These are phyloP conservation scores for Cirrhinus mrigala DNA, from an alignment of 2,797 vertebrate species.

Conservation along the genomic window DNA sequence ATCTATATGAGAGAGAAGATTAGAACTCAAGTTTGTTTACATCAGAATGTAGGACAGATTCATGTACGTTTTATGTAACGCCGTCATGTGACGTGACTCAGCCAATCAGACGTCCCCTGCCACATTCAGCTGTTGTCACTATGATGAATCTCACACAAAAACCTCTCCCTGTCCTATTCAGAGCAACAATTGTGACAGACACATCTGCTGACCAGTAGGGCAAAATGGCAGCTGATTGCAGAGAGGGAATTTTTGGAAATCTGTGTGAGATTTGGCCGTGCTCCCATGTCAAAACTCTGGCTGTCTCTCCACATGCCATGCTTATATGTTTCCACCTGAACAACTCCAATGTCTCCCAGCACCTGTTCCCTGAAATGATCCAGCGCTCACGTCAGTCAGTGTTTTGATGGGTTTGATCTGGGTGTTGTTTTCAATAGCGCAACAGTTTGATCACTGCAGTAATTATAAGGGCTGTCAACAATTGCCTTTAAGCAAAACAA, in stretches of 20 bases:
- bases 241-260: conserved; percentile 34
- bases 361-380: conserved; percentile 68
- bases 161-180: conserved; percentile 2
- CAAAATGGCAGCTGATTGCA: neutral
- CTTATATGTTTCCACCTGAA: conserved; percentile 30
- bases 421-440: conserved; percentile 41
- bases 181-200: conserved; percentile 22
- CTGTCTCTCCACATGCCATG: conserved; percentile 29
- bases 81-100: conserved; percentile 16
- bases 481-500: neutral
- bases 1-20: neutral
- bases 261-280: conserved; percentile 25
- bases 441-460: conserved; percentile 35
- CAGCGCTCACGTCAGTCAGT: conserved; percentile 45
- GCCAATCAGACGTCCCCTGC: conserved; percentile 30
- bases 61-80: conserved; percentile 22
- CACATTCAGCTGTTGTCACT: conserved; percentile 36
- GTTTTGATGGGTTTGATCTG: conserved; percentile 28
- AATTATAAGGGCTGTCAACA: neutral
- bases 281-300: neutral
- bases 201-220: conserved; percentile 48
- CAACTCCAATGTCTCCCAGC: conserved; percentile 53
- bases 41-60: conserved; percentile 27
- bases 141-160: conserved; percentile 3
- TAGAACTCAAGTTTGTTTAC: neutral